Base-by-base conservation (phyloP, 1,140 invertebrate genomes). In the Cyphomyrmex costatus region DNA sequence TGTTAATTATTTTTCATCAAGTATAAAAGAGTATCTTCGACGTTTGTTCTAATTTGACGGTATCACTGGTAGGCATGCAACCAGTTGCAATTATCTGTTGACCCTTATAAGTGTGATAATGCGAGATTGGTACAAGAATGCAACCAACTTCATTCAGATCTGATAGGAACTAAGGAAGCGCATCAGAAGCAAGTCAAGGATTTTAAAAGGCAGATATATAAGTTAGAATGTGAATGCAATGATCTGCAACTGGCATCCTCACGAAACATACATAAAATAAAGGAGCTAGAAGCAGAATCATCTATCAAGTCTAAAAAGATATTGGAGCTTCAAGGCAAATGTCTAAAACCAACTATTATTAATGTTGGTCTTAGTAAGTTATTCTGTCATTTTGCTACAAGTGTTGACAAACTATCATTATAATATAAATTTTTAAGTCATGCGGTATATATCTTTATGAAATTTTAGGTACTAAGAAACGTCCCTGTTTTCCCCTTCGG, bases 21-120 rank as follows among this genome's bases (percentile, higher is more conserved):
- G 19, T 36, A n/a, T 10, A 30, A 14, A 46, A 3, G 33, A 60
- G 7, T 21, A 60, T 60, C 60, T 60, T 58, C 49, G 16, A 19
- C 58, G 19, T 73, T n/a, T 3, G 14, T 53, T 53, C 19, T 46
- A 36, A 60, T 46, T 27, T 80, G 1, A 85, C 14, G n/a, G 8
- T 36, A 60, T 80, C 21, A 24, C 1, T 56, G 21, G 2, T 91
- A 96, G 95, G 96, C 96, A 92, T 95, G 95, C 70, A 96, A 96
- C 92, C 93, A 95, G 60, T 92, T 97, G 63, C 95, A 97, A 93
- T 93, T 95, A 36, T 95, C 96, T 89, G 94, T 96, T 70, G 96
- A 97, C 93, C 97, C 97, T 2, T 97, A 97, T 88, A 97, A 96
- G 94, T 96, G 96, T 94, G 97, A 97, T 91, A 97, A 97, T 95